These are phyloP conservation scores for Chydorus sphaericus DNA, from an alignment of 2,888 invertebrate species.

Conservation along the genomic window DNA sequence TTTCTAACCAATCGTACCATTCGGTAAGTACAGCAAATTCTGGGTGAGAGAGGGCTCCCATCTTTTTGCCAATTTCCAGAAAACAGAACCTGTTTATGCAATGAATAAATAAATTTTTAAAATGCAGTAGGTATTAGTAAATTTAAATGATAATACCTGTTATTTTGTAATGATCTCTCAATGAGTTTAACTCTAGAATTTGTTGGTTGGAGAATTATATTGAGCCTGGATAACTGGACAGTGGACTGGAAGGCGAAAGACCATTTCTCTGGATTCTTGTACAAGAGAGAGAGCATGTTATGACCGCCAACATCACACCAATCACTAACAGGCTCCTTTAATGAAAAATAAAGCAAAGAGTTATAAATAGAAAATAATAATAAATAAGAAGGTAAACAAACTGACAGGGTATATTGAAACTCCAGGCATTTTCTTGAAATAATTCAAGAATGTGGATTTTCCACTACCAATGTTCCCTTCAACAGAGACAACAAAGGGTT, in stretches of 20 bases:
- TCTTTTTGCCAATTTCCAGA: conserved; percentile 52
- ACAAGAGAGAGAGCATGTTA: conserved; percentile 70
- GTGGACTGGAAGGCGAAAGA: conserved; percentile 78
- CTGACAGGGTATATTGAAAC: conserved; percentile 35
- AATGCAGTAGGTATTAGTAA: neutral
- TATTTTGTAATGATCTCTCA: conserved; percentile 78
- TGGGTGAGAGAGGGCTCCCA: conserved; percentile 50
- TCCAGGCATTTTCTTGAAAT: conserved; percentile 57
- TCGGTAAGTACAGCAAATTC: conserved; percentile 69
- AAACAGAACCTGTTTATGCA: conserved; percentile 64
- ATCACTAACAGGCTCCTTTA: conserved; percentile 53
- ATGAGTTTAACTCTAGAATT: conserved; percentile 52
- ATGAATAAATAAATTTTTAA: too few species aligned
- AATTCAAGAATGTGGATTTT: conserved; percentile 71
- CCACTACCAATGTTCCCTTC: conserved; percentile 86
- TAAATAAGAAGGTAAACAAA: neutral
- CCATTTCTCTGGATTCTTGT: conserved; percentile 67
- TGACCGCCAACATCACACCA: conserved; percentile 67
- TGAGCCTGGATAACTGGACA: conserved; percentile 75
- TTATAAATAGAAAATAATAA: neutral
- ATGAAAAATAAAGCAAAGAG: neutral
- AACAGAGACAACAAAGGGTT: conserved; percentile 65
- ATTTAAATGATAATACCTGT: conserved; percentile 26
- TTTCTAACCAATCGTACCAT: conserved; percentile 69
- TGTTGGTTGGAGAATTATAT: conserved; percentile 43